Evolutionary conservation across 2,113 vertebrate genomes (phyloP).

Genomic region (Passer montanus): DNA sequence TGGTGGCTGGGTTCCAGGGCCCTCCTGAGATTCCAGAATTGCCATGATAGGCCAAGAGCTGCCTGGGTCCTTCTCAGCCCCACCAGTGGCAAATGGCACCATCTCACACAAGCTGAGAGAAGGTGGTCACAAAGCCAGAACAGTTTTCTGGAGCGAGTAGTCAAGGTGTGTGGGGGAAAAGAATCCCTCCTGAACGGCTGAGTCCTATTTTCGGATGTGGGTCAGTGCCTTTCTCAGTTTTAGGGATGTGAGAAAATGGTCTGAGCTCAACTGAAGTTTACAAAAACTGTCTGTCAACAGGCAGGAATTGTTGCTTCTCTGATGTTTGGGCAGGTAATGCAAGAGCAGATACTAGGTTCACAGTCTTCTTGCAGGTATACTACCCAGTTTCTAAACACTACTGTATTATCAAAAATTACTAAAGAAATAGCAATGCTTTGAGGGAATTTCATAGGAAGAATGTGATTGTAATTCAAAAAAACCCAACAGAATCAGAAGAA

Average conservation of each 20-base stretch:
- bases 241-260: not conserved
- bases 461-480: not conserved
- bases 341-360: not conserved
- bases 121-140: not conserved
- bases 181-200: not conserved
- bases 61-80: not conserved
- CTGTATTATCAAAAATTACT: not conserved
- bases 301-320: not conserved
- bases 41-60: not conserved
- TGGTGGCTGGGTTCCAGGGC: not conserved
- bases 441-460: not conserved
- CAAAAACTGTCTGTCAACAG: not conserved
- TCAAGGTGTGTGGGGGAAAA: not conserved
- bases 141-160: not conserved
- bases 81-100: rapidly evolving
- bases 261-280: not conserved
- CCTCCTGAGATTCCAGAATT: not conserved
- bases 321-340: not conserved
- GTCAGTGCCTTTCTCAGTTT: not conserved
- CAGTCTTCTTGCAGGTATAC: not conserved
- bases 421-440: not conserved
- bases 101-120: not conserved
- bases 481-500: not conserved
- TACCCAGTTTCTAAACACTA: not conserved
- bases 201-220: not conserved